A percentile compares a stretch with the other conserved stretches of the same genome.
Conservation (phyloP, 2,113 vertebrate species). For the Dryoscopus gambensis region DNA sequence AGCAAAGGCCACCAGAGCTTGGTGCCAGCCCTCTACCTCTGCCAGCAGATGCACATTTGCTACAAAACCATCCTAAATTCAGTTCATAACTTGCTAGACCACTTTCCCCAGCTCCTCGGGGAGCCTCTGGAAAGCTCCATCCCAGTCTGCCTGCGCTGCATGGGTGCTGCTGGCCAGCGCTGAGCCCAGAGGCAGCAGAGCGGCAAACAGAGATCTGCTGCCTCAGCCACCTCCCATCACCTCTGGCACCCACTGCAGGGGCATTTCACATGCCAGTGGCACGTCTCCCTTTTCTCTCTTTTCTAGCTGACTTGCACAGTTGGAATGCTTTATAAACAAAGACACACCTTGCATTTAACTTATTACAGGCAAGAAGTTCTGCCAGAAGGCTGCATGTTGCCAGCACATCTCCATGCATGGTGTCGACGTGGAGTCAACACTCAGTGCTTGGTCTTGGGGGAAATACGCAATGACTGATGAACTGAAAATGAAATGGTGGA, state of each 20-base stretch:
- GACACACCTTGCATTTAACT: background rate
- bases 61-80: background rate
- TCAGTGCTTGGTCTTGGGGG: background rate
- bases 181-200: background rate
- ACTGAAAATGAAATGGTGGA: background rate
- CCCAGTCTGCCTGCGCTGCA: background rate
- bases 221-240: background rate
- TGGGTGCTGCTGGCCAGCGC: rapidly evolving
- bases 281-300: background rate
- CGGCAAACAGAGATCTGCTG: rapidly evolving
- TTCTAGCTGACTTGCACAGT: background rate
- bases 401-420: background rate
- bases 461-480: rapidly evolving
- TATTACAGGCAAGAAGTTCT: background rate
- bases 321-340: background rate
- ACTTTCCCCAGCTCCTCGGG: background rate
- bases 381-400: background rate
- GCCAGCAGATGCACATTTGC: background rate
- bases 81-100: rapidly evolving
- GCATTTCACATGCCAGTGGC: background rate
- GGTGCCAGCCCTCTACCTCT: background rate
- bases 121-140: background rate
- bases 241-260: rapidly evolving
- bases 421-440: background rate
- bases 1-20: background rate